Evolutionary conservation across 2,888 invertebrate species (phyloP), one percentile per base, ranked within the genome.

Genomic region (Calameuta filiformis): DNA sequence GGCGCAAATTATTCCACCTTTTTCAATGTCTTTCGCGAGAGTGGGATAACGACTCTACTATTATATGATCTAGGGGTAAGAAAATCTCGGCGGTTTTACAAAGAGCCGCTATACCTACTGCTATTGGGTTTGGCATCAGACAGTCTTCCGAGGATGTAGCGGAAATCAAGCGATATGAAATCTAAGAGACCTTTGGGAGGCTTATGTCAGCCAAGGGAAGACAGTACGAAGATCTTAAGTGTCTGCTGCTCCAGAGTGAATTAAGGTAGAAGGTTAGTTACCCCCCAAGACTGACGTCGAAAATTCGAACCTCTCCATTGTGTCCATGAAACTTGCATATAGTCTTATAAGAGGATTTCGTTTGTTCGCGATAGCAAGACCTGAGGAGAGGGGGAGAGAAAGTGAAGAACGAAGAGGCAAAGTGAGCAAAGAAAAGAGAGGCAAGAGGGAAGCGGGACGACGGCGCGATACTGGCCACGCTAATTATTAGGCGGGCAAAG

Each of bases 311-410:
- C 75, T 75, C n/a, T 40, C 56, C 69, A 30, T 73, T 74, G 69
- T 75, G 75, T 69, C 34, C 34, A 69, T 33, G 71, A 75, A 77
- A 56, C 75, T 75, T 77, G 77, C 77, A 68, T 75, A 77, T 75
- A 75, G 71, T 75, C 77, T n/a, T 75, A 56, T 56, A 77, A 77
- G 77, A 75, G 75, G 77, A 77, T 77, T 77, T 75, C 75, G 68
- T 69, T 77, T 77, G 31, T 75, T 69, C 75, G 69, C 35, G 34
- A 77, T 77, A 75, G 75, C 75, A 75, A 23, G 56, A 9, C 23
- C 9, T 2, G 56, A 6, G 56, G 56, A 23, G 23, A 56, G 23
- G 23, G 2, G 23, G 9, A 23, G 56, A 56, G 56, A 56, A 23
- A 56, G 56, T 23, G 1, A 56, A 56, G 23, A 23, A 23, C 23